Percentiles rank a stretch among this genome's conserved stretches.
These are phyloP conservation scores for Mactromeris polynyma DNA, from an alignment of 2,888 invertebrate species.

Conservation along the genomic window DNA sequence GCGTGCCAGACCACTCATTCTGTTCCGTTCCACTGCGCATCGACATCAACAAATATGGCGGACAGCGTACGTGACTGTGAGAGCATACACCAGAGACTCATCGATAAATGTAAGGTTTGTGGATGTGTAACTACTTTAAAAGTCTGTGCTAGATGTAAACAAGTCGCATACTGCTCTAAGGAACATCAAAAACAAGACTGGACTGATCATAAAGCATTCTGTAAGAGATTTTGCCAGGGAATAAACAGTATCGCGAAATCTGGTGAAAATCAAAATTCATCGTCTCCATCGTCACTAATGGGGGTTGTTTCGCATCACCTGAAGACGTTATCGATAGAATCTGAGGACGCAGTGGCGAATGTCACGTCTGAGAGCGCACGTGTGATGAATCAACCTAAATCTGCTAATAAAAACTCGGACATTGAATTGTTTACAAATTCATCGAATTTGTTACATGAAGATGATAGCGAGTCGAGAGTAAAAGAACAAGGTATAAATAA, in stretches of 20 bases:
- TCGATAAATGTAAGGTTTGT: slow-evolving; percentile 80
- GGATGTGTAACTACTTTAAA: slow-evolving; percentile 81
- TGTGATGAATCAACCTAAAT: slow-evolving; percentile 21
- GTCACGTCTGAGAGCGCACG: slow-evolving; percentile 34
- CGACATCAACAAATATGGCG: slow-evolving; percentile 33
- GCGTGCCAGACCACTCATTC: not conserved
- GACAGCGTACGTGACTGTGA: slow-evolving; percentile 73
- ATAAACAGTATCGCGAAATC: slow-evolving; percentile 33
- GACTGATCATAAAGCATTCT: slow-evolving; percentile 81
- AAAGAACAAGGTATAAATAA: not conserved
- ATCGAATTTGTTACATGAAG: not conserved
- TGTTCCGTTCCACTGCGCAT: slow-evolving; percentile 19
- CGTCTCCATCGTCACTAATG: not conserved
- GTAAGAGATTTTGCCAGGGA: slow-evolving; percentile 55
- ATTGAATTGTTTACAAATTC: slow-evolving; percentile 35
- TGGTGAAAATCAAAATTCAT: not conserved
- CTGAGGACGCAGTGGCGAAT: not conserved
- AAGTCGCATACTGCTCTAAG: slow-evolving; percentile 83
- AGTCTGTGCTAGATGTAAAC: slow-evolving; percentile 82
- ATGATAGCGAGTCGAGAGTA: not conserved
- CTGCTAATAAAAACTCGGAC: not conserved
- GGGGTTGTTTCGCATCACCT: slow-evolving; percentile 14
- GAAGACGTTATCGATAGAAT: slow-evolving; percentile 31
- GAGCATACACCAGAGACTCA: slow-evolving; percentile 59
- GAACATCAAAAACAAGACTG: slow-evolving; percentile 84